These are phyloP conservation scores for Cephonodes hylas DNA, from an alignment of 2,888 invertebrate genomes.

Conservation along the genomic window DNA sequence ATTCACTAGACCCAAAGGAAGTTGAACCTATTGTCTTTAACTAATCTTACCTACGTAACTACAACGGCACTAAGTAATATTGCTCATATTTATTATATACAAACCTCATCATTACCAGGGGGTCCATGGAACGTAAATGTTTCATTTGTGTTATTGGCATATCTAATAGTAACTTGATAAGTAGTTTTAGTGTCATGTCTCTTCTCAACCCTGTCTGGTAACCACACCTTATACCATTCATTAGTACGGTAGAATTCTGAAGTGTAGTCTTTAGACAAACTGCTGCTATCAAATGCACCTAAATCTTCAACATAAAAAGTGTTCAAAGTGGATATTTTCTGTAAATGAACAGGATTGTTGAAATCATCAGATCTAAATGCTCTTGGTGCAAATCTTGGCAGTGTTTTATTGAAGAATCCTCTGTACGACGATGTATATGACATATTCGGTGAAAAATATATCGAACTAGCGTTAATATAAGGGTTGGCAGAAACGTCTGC, in stretches of 20 bases:
- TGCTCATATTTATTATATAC: too few species aligned
- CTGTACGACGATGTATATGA: constrained; percentile 96
- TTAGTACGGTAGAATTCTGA: constrained; percentile 94
- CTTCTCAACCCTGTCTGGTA: constrained; percentile 91
- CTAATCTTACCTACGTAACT: too few species aligned
- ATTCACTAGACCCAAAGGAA: too few species aligned
- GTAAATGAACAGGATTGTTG: constrained; percentile 95
- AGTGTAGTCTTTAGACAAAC: constrained; percentile 92
- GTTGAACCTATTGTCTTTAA: too few species aligned
- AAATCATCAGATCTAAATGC: constrained; percentile 95
- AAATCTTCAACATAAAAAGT: constrained; percentile 93
- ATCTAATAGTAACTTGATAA: constrained; percentile 95
- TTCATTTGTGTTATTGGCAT: constrained; percentile 96
- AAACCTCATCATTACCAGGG: constrained; percentile 91
- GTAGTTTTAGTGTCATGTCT: constrained; percentile 95
- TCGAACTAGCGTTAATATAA: constrained; percentile 94
- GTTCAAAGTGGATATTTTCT: constrained; percentile 96
- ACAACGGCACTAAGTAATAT: too few species aligned
- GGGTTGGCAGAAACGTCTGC: constrained; percentile 97
- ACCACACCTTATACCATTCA: constrained; percentile 95
- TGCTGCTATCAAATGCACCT: constrained; percentile 90
- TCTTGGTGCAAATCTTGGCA: constrained; percentile 96
- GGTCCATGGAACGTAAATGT: constrained; percentile 98
- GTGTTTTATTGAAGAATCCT: constrained; percentile 97
- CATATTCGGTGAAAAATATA: constrained; percentile 96